These are phyloP conservation scores for Prenolepis imparis DNA, from an alignment of 2,888 invertebrate species.

Conservation along the genomic window DNA sequence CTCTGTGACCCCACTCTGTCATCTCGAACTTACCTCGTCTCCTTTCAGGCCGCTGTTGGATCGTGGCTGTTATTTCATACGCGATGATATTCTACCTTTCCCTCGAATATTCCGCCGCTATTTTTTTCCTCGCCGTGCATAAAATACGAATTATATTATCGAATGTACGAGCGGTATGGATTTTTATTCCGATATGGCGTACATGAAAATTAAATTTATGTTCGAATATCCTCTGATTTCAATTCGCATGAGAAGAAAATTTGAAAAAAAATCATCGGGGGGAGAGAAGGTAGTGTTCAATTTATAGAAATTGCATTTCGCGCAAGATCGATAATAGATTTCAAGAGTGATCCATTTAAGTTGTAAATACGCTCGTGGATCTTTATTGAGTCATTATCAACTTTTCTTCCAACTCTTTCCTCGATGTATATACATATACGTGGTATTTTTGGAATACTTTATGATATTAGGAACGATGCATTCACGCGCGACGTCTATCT, in stretches of 20 bases:
- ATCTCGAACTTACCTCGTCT: constrained; percentile 83
- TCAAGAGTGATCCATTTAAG: neutral
- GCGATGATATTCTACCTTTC: constrained; percentile 60
- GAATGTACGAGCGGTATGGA: neutral
- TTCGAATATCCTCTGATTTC: neutral
- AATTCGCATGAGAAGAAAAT: neutral
- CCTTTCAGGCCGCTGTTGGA: constrained; percentile 63
- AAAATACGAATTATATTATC: constrained; percentile 21
- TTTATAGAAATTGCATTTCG: neutral
- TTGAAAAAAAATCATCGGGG: neutral
- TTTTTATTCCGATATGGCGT: constrained; percentile 2
- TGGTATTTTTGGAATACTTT: constrained; percentile 64
- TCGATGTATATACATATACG: neutral
- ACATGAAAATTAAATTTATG: neutral
- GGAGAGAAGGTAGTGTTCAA: neutral
- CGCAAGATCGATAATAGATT: constrained; percentile 6
- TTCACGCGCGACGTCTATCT: constrained; percentile 61
- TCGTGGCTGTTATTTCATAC: constrained; percentile 67
- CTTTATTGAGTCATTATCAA: neutral
- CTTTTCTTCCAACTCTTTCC: neutral
- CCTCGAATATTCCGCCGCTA: constrained; percentile 21
- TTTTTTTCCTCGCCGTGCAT: constrained; percentile 8
- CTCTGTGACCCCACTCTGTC: constrained; percentile 84
- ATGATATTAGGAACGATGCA: constrained; percentile 58
- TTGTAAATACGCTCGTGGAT: neutral